Base-by-base conservation (phyloP, 1,140 invertebrate genomes). In the Pseudomyrmex dendroicus region DNA sequence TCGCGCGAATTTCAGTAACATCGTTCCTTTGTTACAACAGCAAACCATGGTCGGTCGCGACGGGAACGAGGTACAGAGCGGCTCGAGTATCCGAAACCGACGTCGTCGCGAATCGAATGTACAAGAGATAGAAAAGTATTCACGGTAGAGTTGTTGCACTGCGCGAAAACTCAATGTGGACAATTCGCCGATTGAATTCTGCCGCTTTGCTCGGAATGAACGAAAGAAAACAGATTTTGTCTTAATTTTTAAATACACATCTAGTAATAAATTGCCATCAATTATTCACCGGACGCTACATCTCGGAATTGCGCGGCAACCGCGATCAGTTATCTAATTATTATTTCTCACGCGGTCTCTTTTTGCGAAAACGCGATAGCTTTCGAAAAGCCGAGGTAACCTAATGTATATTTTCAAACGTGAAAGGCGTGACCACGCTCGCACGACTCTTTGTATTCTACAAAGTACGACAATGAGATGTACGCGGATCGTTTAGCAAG, bases 401-500 rank as follows among this genome's bases (percentile, higher is more conserved):
- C 54, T 10, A 17, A 57, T 20, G 17, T 20, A 50, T 5, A 44
- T 59, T 13, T 48, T 46, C 2, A 8, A 22, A 57, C 10, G 64
- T 35, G 35, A 57, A 48, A 68, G 64, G 44, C 52, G 35, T 78
- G 57, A 50, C 73, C 35, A 35, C 2, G 35, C 52, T 59, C 20
- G 17, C 48, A 25, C 54, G 25, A 72, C 44, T 72, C 54, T 80
- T 80, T 59, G 56, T 80, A 80, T 80, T 70, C 76, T 9, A 12
- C 54, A 48, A 70, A 56, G 63, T 67, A 35, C 74, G 63, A 35
- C 64, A 46, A 17, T 15, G 10, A 20, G 20, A 3, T 59, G 52
- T 46, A 80, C 76, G 76, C 76, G 76, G n/a, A 13, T 3, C 64
- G 66, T 80, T 80, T 80, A 70, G 66, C 76, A 80, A 80, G 15